Base-by-base conservation (phyloP, 2,113 vertebrate genomes). In the Hepsetus odoe region DNA sequence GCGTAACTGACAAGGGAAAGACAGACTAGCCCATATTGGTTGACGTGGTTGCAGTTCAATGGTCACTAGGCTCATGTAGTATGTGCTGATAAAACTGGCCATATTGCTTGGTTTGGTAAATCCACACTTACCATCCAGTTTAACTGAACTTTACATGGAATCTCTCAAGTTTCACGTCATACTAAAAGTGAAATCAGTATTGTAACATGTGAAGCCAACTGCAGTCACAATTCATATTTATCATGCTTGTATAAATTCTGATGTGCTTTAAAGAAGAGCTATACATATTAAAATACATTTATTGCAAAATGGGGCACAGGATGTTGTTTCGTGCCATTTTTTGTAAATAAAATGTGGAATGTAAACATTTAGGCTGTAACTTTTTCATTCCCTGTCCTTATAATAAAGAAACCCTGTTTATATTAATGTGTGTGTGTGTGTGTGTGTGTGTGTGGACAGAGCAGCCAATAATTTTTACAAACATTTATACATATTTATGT, bases 31-130 rank as follows among this genome's bases (percentile, higher is more conserved):
- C 46, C 40, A 33, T 42, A 65, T 70, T n/a, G 12, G 40, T 71
- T 71, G 33, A 18, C 0, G 55, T 61, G 75, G 42, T n/a, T 70
- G 12, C 10, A 18, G 75, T 61, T 32, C 55, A 67, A 70, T n/a
- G 56, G 53, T 70, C 75, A 70, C 38, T 32, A 16, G 4, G 7
- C 35, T 65, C 12, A 9, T 1, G 7, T 61, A 16, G 26, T 22
- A n/a, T 59, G 40, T 62, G 24, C 51, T 55, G 51, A 55, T 70
- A 20, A 30, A 44, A 13, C 28, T 62, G 56, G 16, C 22, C 32
- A 18, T 42, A 38, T 10, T 38, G 32, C 22, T 38, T 33, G 32
- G 11, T 38, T 32, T 65, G 9, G 24, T 20, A 4, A 33, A 38
- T 22, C 9, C 61, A 35, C 11, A 65, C 7, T 22, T 22, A n/a